Conservation (phyloP, 2,888 invertebrate species). For the Drosophila melanosoma region DNA sequence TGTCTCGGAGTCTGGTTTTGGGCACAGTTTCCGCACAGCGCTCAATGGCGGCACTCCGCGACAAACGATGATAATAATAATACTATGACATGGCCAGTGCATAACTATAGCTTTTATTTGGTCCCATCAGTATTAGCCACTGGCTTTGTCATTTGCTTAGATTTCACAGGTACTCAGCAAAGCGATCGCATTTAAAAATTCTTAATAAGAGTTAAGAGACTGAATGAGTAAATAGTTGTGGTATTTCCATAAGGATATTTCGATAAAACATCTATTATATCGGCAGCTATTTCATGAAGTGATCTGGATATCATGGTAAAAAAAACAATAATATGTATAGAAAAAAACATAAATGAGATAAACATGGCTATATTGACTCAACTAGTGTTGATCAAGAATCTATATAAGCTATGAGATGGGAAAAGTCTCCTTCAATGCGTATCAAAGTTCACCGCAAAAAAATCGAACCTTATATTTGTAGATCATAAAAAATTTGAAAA, state of each 20-base stretch:
- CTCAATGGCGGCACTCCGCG: conserved; percentile 6
- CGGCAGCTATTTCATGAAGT: neutral
- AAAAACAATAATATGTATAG: too few relatives aligned
- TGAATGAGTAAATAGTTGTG: too few relatives aligned
- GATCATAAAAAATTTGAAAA: neutral
- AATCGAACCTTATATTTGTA: neutral
- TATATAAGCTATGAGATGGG: neutral
- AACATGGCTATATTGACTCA: too few relatives aligned
- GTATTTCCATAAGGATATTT: neutral
- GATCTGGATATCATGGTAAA: neutral
- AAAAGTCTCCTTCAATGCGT: neutral
- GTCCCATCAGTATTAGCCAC: conserved; percentile 30
- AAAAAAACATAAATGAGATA: neutral
- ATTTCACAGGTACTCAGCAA: neutral
- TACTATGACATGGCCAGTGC: conserved; percentile 9
- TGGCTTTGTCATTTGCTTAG: conserved; percentile 17
- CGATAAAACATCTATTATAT: neutral
- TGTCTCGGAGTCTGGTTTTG: conserved; percentile 44
- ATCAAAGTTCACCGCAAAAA: neutral
- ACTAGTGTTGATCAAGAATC: neutral
- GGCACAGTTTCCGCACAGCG: neutral
- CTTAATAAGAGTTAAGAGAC: neutral
- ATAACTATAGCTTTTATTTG: conserved; percentile 26
- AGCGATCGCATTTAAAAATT: neutral
- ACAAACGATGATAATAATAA: conserved; percentile 24